Base-by-base conservation (phyloP, 2,888 invertebrate species). In the Baccha elongata region DNA sequence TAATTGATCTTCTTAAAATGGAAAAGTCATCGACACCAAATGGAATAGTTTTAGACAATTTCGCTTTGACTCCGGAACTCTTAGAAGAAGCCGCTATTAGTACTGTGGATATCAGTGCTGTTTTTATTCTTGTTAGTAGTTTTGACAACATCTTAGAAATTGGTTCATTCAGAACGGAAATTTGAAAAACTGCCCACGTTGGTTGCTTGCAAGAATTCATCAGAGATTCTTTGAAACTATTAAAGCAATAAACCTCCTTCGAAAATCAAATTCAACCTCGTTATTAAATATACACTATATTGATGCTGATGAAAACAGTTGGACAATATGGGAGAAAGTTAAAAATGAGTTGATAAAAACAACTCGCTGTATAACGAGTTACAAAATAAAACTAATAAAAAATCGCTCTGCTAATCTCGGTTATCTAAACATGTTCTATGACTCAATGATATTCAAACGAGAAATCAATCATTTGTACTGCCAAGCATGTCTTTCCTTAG, bases 11-110 rank as follows among this genome's bases (percentile, higher is more conserved):
- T 42, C 90, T 94, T 11, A 92, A 93, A 87, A 91, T 92, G 55
- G 92, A 93, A 88, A 89, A 91, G 60, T 90, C 90, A 62, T 89
- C 91, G 8, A 86, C 90, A 2, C 92, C 92, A 1, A 92, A 92
- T 85, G 94, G 94, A n/a, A 91, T 92, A 86, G 88, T 94, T 11
- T 91, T 93, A 65, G 94, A 94, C 87, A 94, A 94, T 0, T 93
- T 94, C 88, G 94, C 94, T 3, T 90, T 91, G 68, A 89, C 89
- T 19, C 88, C 91, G n/a, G 86, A 89, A 46, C 93, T 93, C 87
- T 91, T 92, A 10, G 89, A 90, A 84, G 90, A 92, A 85, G 87
- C 94, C 17, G 88, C 90, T 3, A 91, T 90, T 85, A 75, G 91
- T 19, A 93, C 92, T 26, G 86, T 94, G n/a, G 91, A 92, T 73